phyloP scores from a whole-genome alignment of 2,888 invertebrate species.

The Ypsolopha scabrella region DNA sequence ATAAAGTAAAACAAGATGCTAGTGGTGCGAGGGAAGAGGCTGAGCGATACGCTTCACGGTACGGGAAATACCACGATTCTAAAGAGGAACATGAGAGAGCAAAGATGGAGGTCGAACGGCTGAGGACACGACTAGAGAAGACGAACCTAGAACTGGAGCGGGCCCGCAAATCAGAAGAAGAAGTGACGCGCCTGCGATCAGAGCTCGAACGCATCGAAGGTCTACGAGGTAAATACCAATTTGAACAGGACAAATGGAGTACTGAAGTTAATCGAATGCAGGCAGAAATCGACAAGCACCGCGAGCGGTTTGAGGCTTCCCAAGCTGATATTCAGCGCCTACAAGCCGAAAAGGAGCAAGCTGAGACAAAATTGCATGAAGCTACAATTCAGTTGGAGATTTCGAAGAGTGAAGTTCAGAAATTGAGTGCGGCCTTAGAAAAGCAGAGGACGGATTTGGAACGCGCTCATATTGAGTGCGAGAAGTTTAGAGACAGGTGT shows the following conservation, averaged over 20 bases:
- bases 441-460: constrained; percentile 85
- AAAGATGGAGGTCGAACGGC: constrained; percentile 84
- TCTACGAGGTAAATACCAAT: constrained; percentile 73
- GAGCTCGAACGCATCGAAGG: constrained; percentile 82
- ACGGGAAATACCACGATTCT: constrained; percentile 81
- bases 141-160: constrained; percentile 83
- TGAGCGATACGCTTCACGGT: constrained; percentile 77
- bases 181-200: constrained; percentile 73
- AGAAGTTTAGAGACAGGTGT: constrained; percentile 87
- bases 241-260: constrained; percentile 67
- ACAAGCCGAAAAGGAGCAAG: constrained; percentile 73
- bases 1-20: constrained; percentile 76
- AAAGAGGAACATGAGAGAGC: constrained; percentile 84
- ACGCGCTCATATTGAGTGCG: constrained; percentile 88
- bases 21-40: constrained; percentile 85
- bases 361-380: constrained; percentile 81
- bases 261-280: constrained; percentile 82
- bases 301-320: constrained; percentile 80
- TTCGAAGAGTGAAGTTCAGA: constrained; percentile 82
- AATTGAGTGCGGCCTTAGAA: constrained; percentile 80
- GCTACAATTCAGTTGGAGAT: constrained; percentile 84
- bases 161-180: constrained; percentile 77
- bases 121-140: constrained; percentile 84
- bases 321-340: constrained; percentile 80
- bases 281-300: constrained; percentile 78